Evolutionary conservation across 2,888 invertebrate genomes (phyloP).

Genomic region (Synanthedon myopaeformis): DNA sequence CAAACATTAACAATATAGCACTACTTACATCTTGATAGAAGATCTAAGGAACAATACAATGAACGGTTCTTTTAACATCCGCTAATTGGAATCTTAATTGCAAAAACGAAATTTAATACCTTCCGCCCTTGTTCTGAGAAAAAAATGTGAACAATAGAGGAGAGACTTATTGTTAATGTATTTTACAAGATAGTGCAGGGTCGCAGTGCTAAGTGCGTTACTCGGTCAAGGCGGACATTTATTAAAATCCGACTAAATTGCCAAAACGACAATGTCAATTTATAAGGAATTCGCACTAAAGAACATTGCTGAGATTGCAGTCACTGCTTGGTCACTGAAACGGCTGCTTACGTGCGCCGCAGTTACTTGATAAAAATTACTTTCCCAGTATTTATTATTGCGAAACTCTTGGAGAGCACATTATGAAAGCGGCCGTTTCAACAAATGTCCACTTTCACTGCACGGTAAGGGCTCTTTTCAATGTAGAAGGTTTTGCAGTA

Average conservation of each 20-base stretch:
- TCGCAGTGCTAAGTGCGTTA: constrained; percentile 13
- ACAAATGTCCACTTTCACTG: constrained; percentile 29
- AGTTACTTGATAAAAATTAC: constrained; percentile 24
- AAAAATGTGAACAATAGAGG: constrained; percentile 32
- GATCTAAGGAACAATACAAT: constrained; percentile 32
- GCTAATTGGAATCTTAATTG: constrained; percentile 31
- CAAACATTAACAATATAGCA: constrained; percentile 19
- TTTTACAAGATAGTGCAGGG: constrained; percentile 31
- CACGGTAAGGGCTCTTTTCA: constrained; percentile 15
- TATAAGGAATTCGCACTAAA: constrained; percentile 7
- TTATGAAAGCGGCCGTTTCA: constrained; percentile 28
- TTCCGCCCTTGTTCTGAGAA: constrained; percentile 38
- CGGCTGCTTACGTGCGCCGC: constrained; percentile 10
- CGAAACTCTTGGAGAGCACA: constrained; percentile 25
- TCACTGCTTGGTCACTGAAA: constrained; percentile 4
- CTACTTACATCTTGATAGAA: constrained; percentile 22
- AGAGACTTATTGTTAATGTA: constrained; percentile 25
- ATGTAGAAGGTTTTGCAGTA: background rate
- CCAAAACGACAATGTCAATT: constrained; percentile 9
- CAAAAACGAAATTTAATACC: constrained; percentile 23
- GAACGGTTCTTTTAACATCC: constrained; percentile 23
- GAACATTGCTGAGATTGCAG: constrained; percentile 11
- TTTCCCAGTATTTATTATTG: constrained; percentile 32
- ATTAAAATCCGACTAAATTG: constrained; percentile 10
- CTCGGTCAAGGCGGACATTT: constrained; percentile 35